These are phyloP conservation scores for Xanthia togata DNA, from an alignment of 2,888 invertebrate genomes.

Conservation along the genomic window DNA sequence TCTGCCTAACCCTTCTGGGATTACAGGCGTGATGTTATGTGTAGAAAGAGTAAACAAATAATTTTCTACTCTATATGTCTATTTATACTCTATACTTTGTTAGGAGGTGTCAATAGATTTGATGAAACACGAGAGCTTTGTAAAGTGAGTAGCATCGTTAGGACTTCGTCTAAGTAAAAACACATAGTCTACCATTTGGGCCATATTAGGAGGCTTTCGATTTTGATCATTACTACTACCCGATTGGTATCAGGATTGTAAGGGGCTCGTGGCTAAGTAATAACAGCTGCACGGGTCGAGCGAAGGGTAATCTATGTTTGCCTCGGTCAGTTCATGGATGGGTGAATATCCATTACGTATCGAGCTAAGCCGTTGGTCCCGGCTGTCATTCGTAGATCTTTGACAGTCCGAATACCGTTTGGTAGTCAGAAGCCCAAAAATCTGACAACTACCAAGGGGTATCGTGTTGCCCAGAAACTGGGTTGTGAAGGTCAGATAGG, in stretches of 20 bases:
- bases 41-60: background rate
- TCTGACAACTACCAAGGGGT: too few relatives aligned
- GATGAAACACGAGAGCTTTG: constrained; percentile 4
- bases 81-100: too few relatives aligned
- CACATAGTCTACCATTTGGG: background rate
- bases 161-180: background rate
- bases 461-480: too few relatives aligned
- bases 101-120: background rate
- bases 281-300: background rate
- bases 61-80: background rate
- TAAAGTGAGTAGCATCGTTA: background rate
- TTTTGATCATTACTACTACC: background rate
- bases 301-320: background rate
- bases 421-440: background rate
- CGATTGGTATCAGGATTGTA: background rate
- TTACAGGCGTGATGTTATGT: too few relatives aligned
- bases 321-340: background rate
- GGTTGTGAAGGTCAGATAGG: too few relatives aligned
- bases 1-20: too few relatives aligned
- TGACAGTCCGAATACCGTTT: background rate
- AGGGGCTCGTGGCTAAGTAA: background rate
- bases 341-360: background rate
- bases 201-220: background rate
- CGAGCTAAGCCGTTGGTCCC: background rate
- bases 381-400: background rate